A percentile compares a stretch with the other conserved stretches of the same genome.
Evolutionary conservation across 2,797 vertebrate species (phyloP).

Genomic region (Saguinus oedipus): DNA sequence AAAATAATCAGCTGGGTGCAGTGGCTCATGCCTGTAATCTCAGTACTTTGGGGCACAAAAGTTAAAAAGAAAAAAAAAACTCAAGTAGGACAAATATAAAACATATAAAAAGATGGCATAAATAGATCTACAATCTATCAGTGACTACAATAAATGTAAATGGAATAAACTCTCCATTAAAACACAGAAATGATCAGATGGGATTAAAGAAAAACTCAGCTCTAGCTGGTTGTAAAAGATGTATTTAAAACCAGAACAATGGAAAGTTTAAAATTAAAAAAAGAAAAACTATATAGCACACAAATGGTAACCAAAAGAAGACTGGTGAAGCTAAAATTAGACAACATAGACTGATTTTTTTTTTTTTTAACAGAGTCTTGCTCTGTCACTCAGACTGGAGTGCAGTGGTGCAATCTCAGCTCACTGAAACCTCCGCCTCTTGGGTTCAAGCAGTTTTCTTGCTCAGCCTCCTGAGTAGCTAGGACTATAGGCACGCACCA

Average conservation of each 20-base stretch:
- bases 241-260: not conserved
- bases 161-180: not conserved
- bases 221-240: not conserved
- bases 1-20: too few species aligned
- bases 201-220: not conserved
- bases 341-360: not conserved
- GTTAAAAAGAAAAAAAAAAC: not conserved
- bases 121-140: not conserved
- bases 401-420: too few species aligned
- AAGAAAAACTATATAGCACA: not conserved
- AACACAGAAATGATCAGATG: not conserved
- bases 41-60: too few species aligned
- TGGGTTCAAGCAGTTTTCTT: too few species aligned
- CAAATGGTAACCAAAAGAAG: not conserved
- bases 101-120: not conserved
- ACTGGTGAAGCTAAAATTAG: not conserved
- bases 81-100: not conserved
- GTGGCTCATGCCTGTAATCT: too few species aligned
- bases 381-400: too few species aligned
- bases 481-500: too few species aligned
- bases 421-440: too few species aligned
- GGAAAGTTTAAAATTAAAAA: not conserved
- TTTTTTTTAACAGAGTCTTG: not conserved
- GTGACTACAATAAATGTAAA: not conserved
- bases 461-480: too few species aligned